Base-by-base conservation (phyloP, 1,140 invertebrate genomes). In the Tetramorium alpestre region DNA sequence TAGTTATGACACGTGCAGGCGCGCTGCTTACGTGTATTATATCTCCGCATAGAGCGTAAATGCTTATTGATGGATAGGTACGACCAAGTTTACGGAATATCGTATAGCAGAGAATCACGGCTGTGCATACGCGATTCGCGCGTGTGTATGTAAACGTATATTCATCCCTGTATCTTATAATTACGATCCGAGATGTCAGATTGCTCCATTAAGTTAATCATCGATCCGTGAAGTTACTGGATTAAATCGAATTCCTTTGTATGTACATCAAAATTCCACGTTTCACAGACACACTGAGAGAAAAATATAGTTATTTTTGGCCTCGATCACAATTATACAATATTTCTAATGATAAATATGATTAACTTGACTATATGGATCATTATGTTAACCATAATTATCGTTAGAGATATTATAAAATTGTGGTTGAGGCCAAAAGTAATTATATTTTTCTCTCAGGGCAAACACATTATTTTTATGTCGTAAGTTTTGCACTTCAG, bases 31-130 rank as follows among this genome's bases (percentile, higher is more conserved):
- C 85, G 73, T 47, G 3, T 47, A 10, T 47, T 54, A 72, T 87
- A 87, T 91, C 89, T 91, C 91, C 88, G 89, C 87, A 86, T 90
- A 70, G 73, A 87, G 86, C 73, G 80, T 80, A 88, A 76, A 80
- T 84, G 56, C 72, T 73, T 49, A 77, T 64, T 60, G 81, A 60
- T 67, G 51, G 78, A 76, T 80, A 88, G 84, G 73, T 72, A 60
- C 58, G 76, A 85, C 41, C 58, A 72, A 10, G 22, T 58, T 56
- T 56, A 33, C 22, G 51, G 51, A 41, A 58, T 70, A 81, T 28
- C n/a, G n/a, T 51, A 80, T 65, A 41, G 28, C 18, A n/a, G n/a
- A 41, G 72, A 60, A 25, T 6, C 51, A 3, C 11, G 28, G n/a
- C 8, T 1, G 7, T 44, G 33, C 33, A 25, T 22, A 18, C 8